phyloP scores from a whole-genome alignment of 2,888 invertebrate species.

The Lasius fuliginosus region DNA sequence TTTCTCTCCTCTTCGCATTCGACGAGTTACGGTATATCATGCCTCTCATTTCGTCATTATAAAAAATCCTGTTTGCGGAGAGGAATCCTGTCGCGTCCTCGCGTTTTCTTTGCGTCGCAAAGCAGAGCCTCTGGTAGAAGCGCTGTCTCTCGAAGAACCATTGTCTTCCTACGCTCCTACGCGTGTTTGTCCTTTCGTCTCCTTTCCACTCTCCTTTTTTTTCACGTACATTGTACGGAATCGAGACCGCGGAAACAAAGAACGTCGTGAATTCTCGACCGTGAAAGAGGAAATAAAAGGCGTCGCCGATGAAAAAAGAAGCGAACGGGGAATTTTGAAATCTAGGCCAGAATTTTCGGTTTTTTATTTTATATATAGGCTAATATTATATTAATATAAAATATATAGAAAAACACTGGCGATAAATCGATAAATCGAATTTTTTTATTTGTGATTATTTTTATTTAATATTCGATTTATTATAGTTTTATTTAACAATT shows the following conservation, averaged over 20 bases:
- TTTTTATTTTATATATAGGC: neutral
- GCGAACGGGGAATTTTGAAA: neutral
- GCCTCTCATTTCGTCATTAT: neutral
- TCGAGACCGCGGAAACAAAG: conserved; percentile 40
- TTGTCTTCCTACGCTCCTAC: conserved; percentile 55
- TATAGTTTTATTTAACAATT: neutral
- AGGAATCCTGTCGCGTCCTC: conserved; percentile 14
- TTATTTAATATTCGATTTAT: neutral
- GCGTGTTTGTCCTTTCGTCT: conserved; percentile 40
- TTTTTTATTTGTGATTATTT: neutral
- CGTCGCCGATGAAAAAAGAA: neutral
- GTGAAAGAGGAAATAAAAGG: neutral
- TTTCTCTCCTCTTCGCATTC: neutral
- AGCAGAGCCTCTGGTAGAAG: conserved; percentile 7
- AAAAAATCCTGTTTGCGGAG: conserved; percentile 7
- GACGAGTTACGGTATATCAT: conserved; percentile 9
- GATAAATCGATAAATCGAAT: neutral
- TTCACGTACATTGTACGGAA: conserved; percentile 1
- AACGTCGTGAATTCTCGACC: neutral
- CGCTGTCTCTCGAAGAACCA: conserved; percentile 45
- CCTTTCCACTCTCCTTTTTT: conserved; percentile 36
- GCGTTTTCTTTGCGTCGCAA: conserved; percentile 14
- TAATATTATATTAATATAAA: neutral
- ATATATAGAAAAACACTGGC: neutral
- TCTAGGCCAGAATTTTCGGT: neutral